Conservation (phyloP, 2,888 invertebrate species). For the Netelia melanura region DNA sequence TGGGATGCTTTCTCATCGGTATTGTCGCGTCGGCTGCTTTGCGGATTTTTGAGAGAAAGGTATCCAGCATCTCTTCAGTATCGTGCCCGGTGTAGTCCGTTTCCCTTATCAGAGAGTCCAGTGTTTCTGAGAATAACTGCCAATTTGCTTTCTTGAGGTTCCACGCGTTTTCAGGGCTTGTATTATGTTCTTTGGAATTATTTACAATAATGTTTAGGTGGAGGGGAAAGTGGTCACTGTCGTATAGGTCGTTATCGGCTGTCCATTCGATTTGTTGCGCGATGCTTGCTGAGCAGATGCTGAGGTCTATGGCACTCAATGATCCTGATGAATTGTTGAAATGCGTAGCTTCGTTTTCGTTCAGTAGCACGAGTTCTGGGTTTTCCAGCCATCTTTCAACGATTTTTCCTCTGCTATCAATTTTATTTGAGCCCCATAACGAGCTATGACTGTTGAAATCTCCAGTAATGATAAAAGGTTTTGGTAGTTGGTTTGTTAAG, state of each 20-base stretch:
- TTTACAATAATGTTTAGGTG: constrained; percentile 9
- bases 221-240: constrained; percentile 67
- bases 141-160: constrained; percentile 48
- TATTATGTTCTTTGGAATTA: not conserved
- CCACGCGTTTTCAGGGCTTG: not conserved
- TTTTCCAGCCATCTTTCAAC: constrained; percentile 53
- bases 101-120: not conserved
- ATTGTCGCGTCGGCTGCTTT: constrained; percentile 26
- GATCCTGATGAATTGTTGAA: constrained; percentile 50
- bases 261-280: constrained; percentile 17
- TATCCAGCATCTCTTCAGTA: not conserved
- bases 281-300: constrained; percentile 29
- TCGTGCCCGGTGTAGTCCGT: not conserved
- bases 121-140: not conserved
- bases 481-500: constrained; percentile 67
- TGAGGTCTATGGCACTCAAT: constrained; percentile 56
- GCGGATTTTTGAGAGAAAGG: not conserved
- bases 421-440: constrained; percentile 66
- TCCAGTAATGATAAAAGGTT: constrained; percentile 70
- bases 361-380: constrained; percentile 52
- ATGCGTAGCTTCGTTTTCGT: constrained; percentile 61
- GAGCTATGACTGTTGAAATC: constrained; percentile 72
- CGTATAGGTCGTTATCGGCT: constrained; percentile 20
- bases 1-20: constrained; percentile 1
- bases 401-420: constrained; percentile 36